phyloP scores from a whole-genome alignment of 2,797 vertebrate species.

The Anguilla pacifica region DNA sequence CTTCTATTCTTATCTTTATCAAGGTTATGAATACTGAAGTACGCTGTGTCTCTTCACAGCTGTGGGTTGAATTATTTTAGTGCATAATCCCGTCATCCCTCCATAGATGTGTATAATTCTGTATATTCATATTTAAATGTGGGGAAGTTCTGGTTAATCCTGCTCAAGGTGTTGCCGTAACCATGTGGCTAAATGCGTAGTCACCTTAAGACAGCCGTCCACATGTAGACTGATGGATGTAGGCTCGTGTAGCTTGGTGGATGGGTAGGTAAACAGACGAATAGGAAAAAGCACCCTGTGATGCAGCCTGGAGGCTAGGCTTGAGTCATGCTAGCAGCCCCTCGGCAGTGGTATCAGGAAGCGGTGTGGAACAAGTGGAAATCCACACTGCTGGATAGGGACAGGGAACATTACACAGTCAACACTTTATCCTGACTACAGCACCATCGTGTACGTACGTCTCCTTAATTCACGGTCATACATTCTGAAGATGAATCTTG shows the following conservation, averaged over 20 bases:
- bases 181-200: not conserved
- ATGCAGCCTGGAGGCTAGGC: not conserved
- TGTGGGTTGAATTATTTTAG: not conserved
- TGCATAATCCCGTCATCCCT: not conserved
- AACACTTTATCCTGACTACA: not conserved
- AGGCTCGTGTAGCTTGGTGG: not conserved
- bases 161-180: not conserved
- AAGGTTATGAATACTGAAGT: not conserved
- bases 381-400: not conserved
- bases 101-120: not conserved
- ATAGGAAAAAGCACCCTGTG: not conserved
- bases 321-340: not conserved
- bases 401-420: not conserved
- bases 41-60: not conserved
- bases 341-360: not conserved
- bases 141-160: not conserved
- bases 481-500: not conserved
- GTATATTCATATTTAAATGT: constrained; percentile 1
- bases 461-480: not conserved
- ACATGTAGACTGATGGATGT: not conserved
- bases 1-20: not conserved
- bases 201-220: not conserved
- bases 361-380: not conserved
- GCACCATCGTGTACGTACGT: not conserved
- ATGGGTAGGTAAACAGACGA: not conserved